Conservation (phyloP, 1,140 invertebrate species). For the Oryzaephilus surinamensis region DNA sequence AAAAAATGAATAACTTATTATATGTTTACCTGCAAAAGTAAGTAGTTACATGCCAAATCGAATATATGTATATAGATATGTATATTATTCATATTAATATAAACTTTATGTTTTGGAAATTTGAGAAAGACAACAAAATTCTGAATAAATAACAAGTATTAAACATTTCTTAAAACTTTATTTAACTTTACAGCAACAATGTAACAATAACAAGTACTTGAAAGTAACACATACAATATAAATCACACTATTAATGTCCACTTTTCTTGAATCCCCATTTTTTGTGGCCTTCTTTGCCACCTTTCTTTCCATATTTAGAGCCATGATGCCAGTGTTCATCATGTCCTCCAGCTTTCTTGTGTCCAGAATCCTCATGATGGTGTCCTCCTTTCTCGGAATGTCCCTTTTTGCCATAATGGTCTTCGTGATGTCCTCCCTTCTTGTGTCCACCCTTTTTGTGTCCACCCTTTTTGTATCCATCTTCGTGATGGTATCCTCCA, state of each 20-base stretch:
- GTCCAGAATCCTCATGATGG: conserved; percentile 50
- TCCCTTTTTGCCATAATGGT: conserved; percentile 49
- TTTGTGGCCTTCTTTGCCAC: conserved; percentile 53
- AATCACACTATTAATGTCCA: conserved; percentile 8
- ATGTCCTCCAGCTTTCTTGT: conserved; percentile 55
- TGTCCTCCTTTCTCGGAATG: conserved; percentile 49
- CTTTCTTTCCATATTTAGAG: conserved; percentile 54
- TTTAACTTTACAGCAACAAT: conserved; percentile 4
- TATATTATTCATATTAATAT: too few species aligned
- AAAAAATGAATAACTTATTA: too few species aligned
- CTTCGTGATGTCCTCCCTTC: conserved; percentile 49
- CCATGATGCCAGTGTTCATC: conserved; percentile 55
- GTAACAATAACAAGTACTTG: conserved; percentile 1
- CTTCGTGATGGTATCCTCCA: conserved; percentile 46
- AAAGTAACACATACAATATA: conserved; percentile 6
- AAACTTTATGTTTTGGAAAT: too few species aligned
- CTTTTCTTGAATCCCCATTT: conserved; percentile 47
- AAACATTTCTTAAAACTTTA: conserved; percentile 3
- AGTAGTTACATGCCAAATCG: too few species aligned
- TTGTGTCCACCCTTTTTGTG: conserved; percentile 53
- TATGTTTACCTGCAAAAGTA: too few species aligned
- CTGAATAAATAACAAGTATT: not conserved
- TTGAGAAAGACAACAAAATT: too few species aligned
- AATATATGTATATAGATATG: too few species aligned
- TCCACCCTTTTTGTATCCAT: conserved; percentile 47